These are phyloP conservation scores for Gonatopus flavifemur DNA, from an alignment of 1,140 invertebrate species.

Conservation along the genomic window DNA sequence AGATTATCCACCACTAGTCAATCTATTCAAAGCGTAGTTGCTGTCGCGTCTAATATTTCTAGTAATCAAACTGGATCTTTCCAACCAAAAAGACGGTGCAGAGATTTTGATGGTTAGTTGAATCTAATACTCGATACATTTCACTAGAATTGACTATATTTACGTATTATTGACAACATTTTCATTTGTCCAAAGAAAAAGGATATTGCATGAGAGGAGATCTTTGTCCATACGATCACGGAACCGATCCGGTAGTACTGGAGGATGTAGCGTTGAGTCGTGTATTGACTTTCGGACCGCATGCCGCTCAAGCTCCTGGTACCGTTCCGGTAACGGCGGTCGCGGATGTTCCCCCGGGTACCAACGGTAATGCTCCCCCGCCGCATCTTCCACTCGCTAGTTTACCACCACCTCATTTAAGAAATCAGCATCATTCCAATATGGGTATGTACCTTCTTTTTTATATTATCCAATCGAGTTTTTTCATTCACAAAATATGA, in stretches of 20 bases:
- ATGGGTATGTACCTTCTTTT: conserved; percentile 44
- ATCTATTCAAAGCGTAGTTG: conserved; percentile 62
- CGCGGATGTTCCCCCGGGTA: conserved; percentile 46
- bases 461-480: background rate
- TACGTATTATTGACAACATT: background rate
- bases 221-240: conserved; percentile 94
- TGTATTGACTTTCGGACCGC: conserved; percentile 62
- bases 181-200: conserved; percentile 66
- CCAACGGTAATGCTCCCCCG: conserved; percentile 56
- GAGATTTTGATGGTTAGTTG: conserved; percentile 71
- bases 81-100: conserved; percentile 65
- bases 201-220: conserved; percentile 95
- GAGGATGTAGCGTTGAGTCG: conserved; percentile 74
- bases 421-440: conserved; percentile 56
- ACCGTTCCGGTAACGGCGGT: conserved; percentile 48
- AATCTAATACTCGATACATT: conserved; percentile 2
- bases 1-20: conserved; percentile 59
- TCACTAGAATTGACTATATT: background rate
- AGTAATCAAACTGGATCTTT: conserved; percentile 45
- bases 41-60: conserved; percentile 41
- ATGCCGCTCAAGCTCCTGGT: conserved; percentile 52
- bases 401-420: conserved; percentile 57
- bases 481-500: conserved; percentile 1
- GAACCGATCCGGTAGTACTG: conserved; percentile 88
- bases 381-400: conserved; percentile 57